phyloP scores from a whole-genome alignment of 2,888 invertebrate genomes.

The Phyllotreta striolata region DNA sequence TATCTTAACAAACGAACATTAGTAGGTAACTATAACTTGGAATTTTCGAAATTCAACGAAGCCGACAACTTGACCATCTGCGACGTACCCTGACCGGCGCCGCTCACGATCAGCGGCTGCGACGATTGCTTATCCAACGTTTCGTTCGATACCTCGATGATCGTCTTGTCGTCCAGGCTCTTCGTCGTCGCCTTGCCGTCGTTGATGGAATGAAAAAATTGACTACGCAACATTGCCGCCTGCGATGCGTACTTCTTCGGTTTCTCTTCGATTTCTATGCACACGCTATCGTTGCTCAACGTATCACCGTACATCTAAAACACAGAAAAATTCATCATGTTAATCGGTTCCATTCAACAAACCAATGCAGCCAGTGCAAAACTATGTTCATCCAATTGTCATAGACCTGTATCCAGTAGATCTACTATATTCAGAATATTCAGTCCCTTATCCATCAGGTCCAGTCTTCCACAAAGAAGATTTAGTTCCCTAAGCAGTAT shows the following conservation, averaged over 20 bases:
- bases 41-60: slow-evolving; percentile 44
- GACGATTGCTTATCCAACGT: slow-evolving; percentile 51
- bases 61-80: slow-evolving; percentile 36
- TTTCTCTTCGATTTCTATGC: slow-evolving; percentile 57
- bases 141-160: slow-evolving; percentile 58
- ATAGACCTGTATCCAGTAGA: too few relatives aligned
- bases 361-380: background rate
- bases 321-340: background rate
- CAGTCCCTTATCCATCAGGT: too few relatives aligned
- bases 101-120: slow-evolving; percentile 40
- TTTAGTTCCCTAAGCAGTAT: too few relatives aligned
- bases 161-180: slow-evolving; percentile 57
- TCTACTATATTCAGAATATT: too few relatives aligned
- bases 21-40: slow-evolving; percentile 47
- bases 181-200: slow-evolving; percentile 51
- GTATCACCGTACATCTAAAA: slow-evolving; percentile 48
- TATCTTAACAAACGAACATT: slow-evolving; percentile 3
- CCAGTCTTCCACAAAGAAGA: too few relatives aligned
- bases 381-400: too few relatives aligned
- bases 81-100: slow-evolving; percentile 20
- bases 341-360: background rate
- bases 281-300: slow-evolving; percentile 58
- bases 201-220: slow-evolving; percentile 63
- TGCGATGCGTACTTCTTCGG: slow-evolving; percentile 61
- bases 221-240: slow-evolving; percentile 63